Conservation (phyloP, 2,113 vertebrate species). For the Rhinichthys klamathensis region DNA sequence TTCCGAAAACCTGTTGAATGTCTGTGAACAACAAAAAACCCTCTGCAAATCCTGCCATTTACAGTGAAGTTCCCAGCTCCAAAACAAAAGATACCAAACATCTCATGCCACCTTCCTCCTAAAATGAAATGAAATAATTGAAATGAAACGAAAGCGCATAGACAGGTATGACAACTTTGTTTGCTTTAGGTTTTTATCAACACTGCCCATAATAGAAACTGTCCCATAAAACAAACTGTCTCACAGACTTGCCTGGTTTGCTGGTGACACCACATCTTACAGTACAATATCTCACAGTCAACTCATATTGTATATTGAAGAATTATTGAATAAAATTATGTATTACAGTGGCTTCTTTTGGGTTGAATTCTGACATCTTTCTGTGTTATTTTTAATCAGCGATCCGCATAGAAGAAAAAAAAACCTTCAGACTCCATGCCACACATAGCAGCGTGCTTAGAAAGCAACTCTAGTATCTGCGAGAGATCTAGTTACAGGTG, state of each 20-base stretch:
- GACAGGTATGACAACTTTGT: not conserved
- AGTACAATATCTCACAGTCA: not conserved
- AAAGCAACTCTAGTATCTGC: not conserved
- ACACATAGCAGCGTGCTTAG: not conserved
- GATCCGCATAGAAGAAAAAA: not conserved
- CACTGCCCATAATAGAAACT: not conserved
- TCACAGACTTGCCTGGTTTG: not conserved
- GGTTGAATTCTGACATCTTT: not conserved
- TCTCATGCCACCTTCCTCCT: not conserved
- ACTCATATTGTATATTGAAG: not conserved
- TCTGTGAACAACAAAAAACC: not conserved
- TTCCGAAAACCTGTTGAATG: not conserved
- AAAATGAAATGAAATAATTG: no score
- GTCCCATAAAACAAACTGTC: not conserved
- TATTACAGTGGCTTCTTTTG: not conserved
- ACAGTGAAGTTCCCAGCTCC: not conserved
- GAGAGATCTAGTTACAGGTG: constrained; percentile 1
- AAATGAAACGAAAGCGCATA: not conserved
- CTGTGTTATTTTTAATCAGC: not conserved
- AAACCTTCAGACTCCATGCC: not conserved
- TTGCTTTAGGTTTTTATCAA: not conserved
- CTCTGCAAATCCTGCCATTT: not conserved
- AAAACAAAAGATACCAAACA: not conserved
- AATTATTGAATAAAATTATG: no score
- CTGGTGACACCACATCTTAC: not conserved